Base-by-base conservation (phyloP, 2,888 invertebrate species). In the Acanthosoma haemorrhoidale region DNA sequence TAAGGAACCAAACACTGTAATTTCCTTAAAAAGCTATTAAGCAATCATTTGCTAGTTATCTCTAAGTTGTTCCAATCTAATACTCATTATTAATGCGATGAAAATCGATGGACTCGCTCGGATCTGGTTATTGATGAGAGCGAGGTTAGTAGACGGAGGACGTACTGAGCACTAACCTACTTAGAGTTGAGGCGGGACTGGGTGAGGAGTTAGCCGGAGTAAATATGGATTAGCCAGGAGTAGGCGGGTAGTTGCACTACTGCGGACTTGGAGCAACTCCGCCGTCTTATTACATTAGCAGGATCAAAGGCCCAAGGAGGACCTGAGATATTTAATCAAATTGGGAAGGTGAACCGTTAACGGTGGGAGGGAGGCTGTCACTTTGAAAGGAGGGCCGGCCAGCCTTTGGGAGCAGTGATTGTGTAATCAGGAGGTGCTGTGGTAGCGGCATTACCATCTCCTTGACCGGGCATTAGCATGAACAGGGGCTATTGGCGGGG, bases 311-410 rank as follows among this genome's bases (percentile, higher is more conserved):
- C 38, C 68, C 21, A 31, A 32, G 70, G 67, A 51, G 66, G 69
- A n/a, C 34, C 66, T 31, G 18, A 68, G 72, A 72, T 72, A 72
- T 72, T 72, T 72, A 72, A 72, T 72, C 72, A 70, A 72, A 72
- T 72, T 68, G 39, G 61, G 61, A 61, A 61, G 61, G 61, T 31
- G 64, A 64, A 36, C 64, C 39, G 39, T 64, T 64, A 64, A 29
- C 64, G 64, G 67, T n/a, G n/a, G n/a, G n/a, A n/a, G n/a, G n/a
- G 43, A 34, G 51, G 32, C 32, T 67, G 67, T 67, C 67, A 57
- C 67, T 67, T 67, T 67, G 67, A 67, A 67, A 67, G 67, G 67
- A 57, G 57, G 39, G 25, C 60, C n/a, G n/a, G n/a, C n/a, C n/a
- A n/a, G 8, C 32, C n/a, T n/a, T 57, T 13, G 58, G 58, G 21